phyloP scores from a whole-genome alignment of 2,797 vertebrate genomes.

The Threskiornis aethiopicus region DNA sequence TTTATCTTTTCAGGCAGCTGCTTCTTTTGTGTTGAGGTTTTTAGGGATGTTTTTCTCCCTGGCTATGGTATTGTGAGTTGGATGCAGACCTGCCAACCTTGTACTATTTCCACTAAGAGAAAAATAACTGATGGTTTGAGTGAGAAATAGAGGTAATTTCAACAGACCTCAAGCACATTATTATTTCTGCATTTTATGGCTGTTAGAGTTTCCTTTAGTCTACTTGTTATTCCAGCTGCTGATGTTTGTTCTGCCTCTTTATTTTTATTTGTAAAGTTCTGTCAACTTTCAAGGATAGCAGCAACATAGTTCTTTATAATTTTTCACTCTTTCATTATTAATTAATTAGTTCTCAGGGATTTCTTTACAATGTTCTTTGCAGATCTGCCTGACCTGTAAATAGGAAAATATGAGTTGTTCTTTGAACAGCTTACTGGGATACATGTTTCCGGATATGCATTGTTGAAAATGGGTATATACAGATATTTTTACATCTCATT shows the following conservation, averaged over 20 bases:
- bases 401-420: background rate
- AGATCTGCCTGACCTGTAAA: background rate
- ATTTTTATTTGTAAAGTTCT: constrained; percentile 1
- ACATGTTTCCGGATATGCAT: background rate
- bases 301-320: background rate
- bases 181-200: background rate
- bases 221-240: background rate
- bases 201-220: background rate
- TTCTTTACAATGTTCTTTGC: background rate
- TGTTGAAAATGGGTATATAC: background rate
- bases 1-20: constrained; percentile 61
- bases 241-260: background rate
- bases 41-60: constrained; percentile 36
- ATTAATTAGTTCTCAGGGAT: background rate
- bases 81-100: background rate
- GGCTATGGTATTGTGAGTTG: background rate
- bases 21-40: constrained; percentile 44
- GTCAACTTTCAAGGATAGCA: background rate
- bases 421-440: background rate
- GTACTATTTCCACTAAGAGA: background rate
- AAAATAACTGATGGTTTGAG: constrained; percentile 12
- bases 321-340: background rate
- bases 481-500: background rate
- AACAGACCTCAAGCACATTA: background rate
- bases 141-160: background rate